phyloP scores from a whole-genome alignment of 37 sponge, comb jelly and placozoan genomes.

The Cliona cf. orientalis region DNA sequence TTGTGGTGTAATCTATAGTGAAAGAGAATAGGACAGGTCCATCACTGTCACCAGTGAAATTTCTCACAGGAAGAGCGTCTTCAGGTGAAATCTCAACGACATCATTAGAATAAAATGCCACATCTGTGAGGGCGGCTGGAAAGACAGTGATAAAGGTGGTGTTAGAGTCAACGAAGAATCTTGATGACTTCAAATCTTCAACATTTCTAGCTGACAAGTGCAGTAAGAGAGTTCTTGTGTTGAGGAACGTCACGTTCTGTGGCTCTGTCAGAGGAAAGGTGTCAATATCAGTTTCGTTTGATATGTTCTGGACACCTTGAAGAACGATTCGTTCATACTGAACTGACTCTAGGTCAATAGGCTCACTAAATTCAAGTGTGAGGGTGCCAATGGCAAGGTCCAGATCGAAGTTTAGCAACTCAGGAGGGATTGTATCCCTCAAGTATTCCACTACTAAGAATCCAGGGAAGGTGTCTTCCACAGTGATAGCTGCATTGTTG shows the following conservation, averaged over 20 bases:
- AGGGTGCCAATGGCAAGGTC: constrained; percentile 52
- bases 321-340: constrained; percentile 48
- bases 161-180: constrained; percentile 63
- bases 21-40: constrained; percentile 75
- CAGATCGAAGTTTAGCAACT: constrained; percentile 72
- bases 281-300: constrained; percentile 38
- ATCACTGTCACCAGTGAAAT: constrained; percentile 62
- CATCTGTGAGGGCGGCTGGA: constrained; percentile 51
- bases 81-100: constrained; percentile 46
- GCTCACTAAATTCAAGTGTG: constrained; percentile 77
- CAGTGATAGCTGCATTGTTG: constrained; percentile 42
- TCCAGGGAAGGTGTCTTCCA: constrained; percentile 64
- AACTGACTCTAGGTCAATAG: constrained; percentile 66
- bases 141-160: constrained; percentile 74
- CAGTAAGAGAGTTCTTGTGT: constrained; percentile 50
- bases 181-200: constrained; percentile 56
- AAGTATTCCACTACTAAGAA: constrained; percentile 57
- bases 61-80: constrained; percentile 65
- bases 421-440: constrained; percentile 57
- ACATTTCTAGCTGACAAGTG: constrained; percentile 36
- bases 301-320: constrained; percentile 52
- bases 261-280: constrained; percentile 40
- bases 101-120: constrained; percentile 68
- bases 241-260: constrained; percentile 2
- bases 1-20: constrained; percentile 66